Base-by-base conservation (phyloP, 2,888 invertebrate species). In the Macrosoma leucophasiata region DNA sequence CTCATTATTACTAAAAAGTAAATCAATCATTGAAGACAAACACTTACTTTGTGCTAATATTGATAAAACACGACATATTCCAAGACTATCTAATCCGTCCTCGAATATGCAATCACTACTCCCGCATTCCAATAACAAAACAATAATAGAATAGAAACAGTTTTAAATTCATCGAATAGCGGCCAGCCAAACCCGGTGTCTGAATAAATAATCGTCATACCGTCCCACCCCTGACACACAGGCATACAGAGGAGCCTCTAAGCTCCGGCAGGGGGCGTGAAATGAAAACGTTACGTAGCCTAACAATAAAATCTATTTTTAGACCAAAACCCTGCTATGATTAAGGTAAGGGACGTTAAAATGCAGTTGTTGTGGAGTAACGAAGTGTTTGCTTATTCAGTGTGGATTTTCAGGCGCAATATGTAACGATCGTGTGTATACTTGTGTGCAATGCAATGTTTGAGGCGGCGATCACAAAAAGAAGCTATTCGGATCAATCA, bases 401-500 rank as follows among this genome's bases (percentile, higher is more conserved):
- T 51, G 45, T 45, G 27, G 26, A 30, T 13, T 75, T 72, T 50
- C 69, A 76, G 71, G 60, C 55, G 55, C 65, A 74, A 56, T 68
- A 76, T 77, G 74, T 67, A 45, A 60, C 60, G 62, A 58, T 78
- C 37, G 63, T 58, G 43, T 66, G 62, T 55, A 52, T 70, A 49
- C 52, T 79, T 58, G 54, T 77, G 55, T 66, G 74, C 48, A 64
- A 68, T 58, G 62, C 63, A 27, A 69, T 71, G 64, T 50, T 70
- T 42, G 63, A 59, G 39, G 62, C 63, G 17, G 63, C 64, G 39
- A 78, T 87, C 43, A 74, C 76, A 9, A 91, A 90, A 65, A 85
- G 92, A 55, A 91, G 92, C 63, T 90, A 91, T 70, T 92, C 91
- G 25, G 94, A 95, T 70, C 90, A 91, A 62, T 92, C 93, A 40